Conservation (phyloP, 2,888 invertebrate species). For the Oeneis ivallda region DNA sequence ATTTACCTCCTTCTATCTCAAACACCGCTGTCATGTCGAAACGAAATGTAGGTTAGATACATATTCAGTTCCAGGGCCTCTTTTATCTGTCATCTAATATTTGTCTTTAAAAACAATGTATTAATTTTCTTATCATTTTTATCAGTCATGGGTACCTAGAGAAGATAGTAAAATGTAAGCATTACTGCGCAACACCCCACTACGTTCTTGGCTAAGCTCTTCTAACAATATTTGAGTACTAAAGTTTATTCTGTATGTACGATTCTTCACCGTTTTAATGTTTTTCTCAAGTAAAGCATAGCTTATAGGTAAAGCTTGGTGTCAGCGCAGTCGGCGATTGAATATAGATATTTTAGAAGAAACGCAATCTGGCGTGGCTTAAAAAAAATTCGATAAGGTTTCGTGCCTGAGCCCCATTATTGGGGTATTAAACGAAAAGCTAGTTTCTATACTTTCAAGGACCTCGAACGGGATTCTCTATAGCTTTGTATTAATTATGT, state of each 20-base stretch:
- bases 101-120: conserved; percentile 22
- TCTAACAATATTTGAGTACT: conserved; percentile 12
- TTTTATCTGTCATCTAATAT: conserved; percentile 25
- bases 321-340: no score
- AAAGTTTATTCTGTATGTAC: conserved; percentile 1
- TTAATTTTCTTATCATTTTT: conserved; percentile 24
- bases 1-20: not conserved
- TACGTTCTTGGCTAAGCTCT: conserved; percentile 12
- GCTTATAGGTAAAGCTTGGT: no score
- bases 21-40: not conserved
- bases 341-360: conserved; percentile 2
- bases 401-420: conserved; percentile 1
- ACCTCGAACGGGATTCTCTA: conserved; percentile 27
- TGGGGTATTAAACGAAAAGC: not conserved
- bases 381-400: conserved; percentile 12
- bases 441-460: conserved; percentile 17
- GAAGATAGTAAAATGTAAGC: conserved; percentile 10
- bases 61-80: conserved; percentile 12
- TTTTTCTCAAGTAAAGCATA: not conserved
- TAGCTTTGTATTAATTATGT: not conserved
- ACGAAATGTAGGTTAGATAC: not conserved
- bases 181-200: not conserved
- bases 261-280: not conserved
- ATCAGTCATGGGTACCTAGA: conserved; percentile 14
- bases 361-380: conserved; percentile 2